phyloP scores from a whole-genome alignment of 2,113 vertebrate species.

The Poecile atricapillus region DNA sequence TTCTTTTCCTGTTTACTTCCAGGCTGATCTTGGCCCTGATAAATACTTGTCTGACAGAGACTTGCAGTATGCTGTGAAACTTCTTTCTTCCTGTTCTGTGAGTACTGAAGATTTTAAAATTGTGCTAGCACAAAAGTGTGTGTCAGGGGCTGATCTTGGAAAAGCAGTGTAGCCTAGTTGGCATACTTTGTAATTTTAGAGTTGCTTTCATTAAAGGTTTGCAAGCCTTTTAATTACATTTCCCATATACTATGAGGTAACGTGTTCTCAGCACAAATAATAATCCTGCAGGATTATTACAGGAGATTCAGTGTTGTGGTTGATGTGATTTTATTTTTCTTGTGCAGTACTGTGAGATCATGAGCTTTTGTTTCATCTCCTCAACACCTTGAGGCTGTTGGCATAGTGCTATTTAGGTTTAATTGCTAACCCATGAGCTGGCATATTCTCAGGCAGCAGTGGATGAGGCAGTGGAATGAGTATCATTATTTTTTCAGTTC shows the following conservation, averaged over 20 bases:
- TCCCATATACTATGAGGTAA: not conserved
- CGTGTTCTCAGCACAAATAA: not conserved
- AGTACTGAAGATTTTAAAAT: constrained; percentile 61
- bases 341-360: not conserved
- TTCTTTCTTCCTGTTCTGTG: constrained; percentile 87
- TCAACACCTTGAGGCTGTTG: not conserved
- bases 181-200: not conserved
- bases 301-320: not conserved
- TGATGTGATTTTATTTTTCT: not conserved
- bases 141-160: not conserved
- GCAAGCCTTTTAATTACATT: constrained; percentile 3
- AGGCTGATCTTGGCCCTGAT: constrained; percentile 97
- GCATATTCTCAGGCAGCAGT: not conserved
- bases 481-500: not conserved
- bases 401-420: not conserved
- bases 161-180: not conserved
- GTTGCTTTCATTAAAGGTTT: not conserved
- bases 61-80: constrained; percentile 90
- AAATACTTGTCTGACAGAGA: constrained; percentile 96
- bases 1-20: constrained; percentile 42
- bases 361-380: not conserved
- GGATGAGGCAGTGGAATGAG: not conserved
- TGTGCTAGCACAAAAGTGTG: not conserved
- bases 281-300: not conserved
- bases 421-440: not conserved